phyloP scores from a whole-genome alignment of 2,797 vertebrate genomes.

The Trachurus trachurus region DNA sequence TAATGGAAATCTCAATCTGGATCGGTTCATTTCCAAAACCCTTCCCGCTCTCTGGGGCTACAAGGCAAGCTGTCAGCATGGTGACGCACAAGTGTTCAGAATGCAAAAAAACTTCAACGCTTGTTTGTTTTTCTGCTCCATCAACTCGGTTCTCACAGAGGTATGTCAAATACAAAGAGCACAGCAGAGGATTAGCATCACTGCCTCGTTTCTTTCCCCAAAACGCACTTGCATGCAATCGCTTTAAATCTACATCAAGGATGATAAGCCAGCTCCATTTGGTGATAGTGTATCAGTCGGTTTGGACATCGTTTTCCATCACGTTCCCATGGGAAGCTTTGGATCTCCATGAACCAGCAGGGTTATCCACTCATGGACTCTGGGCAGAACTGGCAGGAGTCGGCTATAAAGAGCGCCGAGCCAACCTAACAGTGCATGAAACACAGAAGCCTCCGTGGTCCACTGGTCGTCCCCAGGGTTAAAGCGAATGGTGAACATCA shows the following conservation, averaged over 20 bases:
- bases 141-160: conserved; percentile 55
- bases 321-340: conserved; percentile 51
- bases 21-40: conserved; percentile 69
- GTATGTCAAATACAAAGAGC: conserved; percentile 49
- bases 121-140: conserved; percentile 70
- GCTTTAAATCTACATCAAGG: conserved; percentile 37
- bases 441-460: conserved; percentile 71
- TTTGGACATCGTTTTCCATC: conserved; percentile 49
- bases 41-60: conserved; percentile 43
- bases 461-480: conserved; percentile 69
- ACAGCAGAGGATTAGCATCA: conserved; percentile 42
- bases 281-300: conserved; percentile 48
- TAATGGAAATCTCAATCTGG: conserved; percentile 76
- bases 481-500: conserved; percentile 69
- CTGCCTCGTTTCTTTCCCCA: conserved; percentile 5
- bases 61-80: conserved; percentile 61
- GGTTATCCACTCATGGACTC: conserved; percentile 60
- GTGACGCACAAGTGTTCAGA: conserved; percentile 52
- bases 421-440: conserved; percentile 83
- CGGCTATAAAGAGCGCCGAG: conserved; percentile 63
- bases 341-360: conserved; percentile 58
- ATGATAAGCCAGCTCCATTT: conserved; percentile 28
- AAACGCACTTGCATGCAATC: conserved; percentile 18
- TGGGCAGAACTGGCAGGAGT: conserved; percentile 69
- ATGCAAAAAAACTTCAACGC: conserved; percentile 36